Base-by-base conservation (phyloP, 2,888 invertebrate species). In the Idaea straminata region DNA sequence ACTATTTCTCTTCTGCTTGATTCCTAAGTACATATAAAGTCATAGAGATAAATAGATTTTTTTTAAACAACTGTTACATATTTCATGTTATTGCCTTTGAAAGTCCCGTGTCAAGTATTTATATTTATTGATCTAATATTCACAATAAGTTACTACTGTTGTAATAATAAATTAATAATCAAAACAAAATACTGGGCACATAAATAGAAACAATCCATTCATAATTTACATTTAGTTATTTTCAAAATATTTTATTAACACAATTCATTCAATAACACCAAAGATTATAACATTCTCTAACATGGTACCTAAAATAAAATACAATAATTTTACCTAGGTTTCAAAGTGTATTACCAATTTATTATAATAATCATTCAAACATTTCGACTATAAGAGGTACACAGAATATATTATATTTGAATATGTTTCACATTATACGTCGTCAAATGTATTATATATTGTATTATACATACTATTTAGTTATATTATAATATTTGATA, bases 231-330 rank as follows among this genome's bases (percentile, higher is more conserved):
- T 82, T 58, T 87, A 88, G 79, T 87, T 81, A 81, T 91, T 92
- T 92, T 91, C 85, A 93, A 93, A 92, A 93, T 93, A 92, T 93
- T 93, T 93, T 93, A 93, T 93, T 93, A 93, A 93, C 93, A 93
- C 93, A 93, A 93, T 93, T 93, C 93, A 92, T 93, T 93, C 92
- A 93, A 87, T 93, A 93, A 93, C 93, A 93, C 93, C 93, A 91
- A 93, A 92, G 92, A 92, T 92, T 92, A 92, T 92, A 93, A 93
- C 93, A 93, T 93, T 91, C 88, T 92, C 93, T 93, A 93, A 91
- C 89, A 92, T 91, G 92, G 89, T 90, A 91, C 89, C 91, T 93
- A 91, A 91, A 92, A 91, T 91, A 91, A 88, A 90, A 90, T 91
- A 92, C 91, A 92, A 25, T 25, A 25, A 86, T 90, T 90, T 86